Percentiles rank a stretch among this genome's conserved stretches.
These are phyloP conservation scores for Melieria picta DNA, from an alignment of 2,888 invertebrate species.

Conservation along the genomic window DNA sequence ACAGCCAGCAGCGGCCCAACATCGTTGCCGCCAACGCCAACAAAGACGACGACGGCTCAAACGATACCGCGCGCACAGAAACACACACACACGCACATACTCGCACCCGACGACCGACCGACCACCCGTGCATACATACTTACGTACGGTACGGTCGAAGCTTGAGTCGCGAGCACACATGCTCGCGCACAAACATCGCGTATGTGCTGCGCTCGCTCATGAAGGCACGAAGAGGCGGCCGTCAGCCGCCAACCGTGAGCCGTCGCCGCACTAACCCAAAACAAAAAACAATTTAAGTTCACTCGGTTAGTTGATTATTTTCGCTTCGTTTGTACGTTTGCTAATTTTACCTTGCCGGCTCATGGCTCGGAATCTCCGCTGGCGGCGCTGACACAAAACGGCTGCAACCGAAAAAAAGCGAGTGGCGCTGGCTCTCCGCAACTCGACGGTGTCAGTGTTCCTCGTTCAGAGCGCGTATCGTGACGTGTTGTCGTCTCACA, in stretches of 20 bases:
- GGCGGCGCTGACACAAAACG: too few species aligned
- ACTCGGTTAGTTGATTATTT: conserved; percentile 43
- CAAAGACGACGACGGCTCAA: too few species aligned
- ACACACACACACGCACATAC: too few species aligned
- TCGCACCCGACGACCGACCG: conserved; percentile 4
- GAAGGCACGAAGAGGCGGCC: too few species aligned
- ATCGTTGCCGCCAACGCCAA: too few species aligned
- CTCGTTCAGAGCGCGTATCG: conserved; percentile 50
- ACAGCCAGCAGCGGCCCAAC: too few species aligned
- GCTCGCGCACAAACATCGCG: neutral
- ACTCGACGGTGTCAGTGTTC: conserved; percentile 24
- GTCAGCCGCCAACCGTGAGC: neutral
- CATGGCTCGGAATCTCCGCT: neutral
- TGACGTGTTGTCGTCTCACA: conserved; percentile 52
- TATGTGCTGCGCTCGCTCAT: too few species aligned
- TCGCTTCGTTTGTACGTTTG: conserved; percentile 47
- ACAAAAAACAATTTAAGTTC: conserved; percentile 40
- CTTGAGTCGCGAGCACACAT: neutral
- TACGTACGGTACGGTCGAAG: neutral
- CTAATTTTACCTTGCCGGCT: conserved; percentile 39
- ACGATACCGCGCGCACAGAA: too few species aligned
- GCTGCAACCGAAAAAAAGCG: neutral
- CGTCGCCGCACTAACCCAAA: conserved; percentile 27
- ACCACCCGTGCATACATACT: neutral
- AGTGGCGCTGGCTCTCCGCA: neutral